phyloP scores from a whole-genome alignment of 2,888 invertebrate genomes.

The Eupithecia vulgata region DNA sequence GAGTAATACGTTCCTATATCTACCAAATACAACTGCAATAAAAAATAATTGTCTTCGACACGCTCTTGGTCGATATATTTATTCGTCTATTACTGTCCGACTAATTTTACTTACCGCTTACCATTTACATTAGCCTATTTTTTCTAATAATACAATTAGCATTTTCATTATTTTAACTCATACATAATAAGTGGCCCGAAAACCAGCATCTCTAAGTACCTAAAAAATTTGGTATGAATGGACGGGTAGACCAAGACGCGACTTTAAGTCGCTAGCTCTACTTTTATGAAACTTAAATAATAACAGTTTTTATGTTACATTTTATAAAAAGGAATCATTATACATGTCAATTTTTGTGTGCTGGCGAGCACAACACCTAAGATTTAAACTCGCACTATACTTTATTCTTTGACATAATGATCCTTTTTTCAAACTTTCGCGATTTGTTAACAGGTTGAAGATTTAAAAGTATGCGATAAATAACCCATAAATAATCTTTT shows the following conservation, averaged over 20 bases:
- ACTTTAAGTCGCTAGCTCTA: not conserved
- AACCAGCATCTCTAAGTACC: not conserved
- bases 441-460: too few species aligned
- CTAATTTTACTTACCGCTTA: not conserved
- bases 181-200: conserved; percentile 7
- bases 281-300: not conserved
- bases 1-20: not conserved
- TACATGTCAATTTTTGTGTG: too few species aligned
- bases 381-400: too few species aligned
- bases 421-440: too few species aligned
- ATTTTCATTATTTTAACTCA: conserved; percentile 1
- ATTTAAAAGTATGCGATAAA: too few species aligned
- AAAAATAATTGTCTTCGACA: not conserved
- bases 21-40: not conserved
- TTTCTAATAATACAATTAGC: conserved; percentile 1
- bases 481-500: too few species aligned
- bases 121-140: not conserved
- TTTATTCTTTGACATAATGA: too few species aligned
- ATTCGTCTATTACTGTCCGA: not conserved
- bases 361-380: too few species aligned
- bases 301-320: not conserved
- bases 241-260: not conserved
- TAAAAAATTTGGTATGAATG: not conserved
- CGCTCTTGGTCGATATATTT: not conserved
- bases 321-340: not conserved